phyloP scores from a whole-genome alignment of 2,113 vertebrate genomes.

The Enhydra lutris region DNA sequence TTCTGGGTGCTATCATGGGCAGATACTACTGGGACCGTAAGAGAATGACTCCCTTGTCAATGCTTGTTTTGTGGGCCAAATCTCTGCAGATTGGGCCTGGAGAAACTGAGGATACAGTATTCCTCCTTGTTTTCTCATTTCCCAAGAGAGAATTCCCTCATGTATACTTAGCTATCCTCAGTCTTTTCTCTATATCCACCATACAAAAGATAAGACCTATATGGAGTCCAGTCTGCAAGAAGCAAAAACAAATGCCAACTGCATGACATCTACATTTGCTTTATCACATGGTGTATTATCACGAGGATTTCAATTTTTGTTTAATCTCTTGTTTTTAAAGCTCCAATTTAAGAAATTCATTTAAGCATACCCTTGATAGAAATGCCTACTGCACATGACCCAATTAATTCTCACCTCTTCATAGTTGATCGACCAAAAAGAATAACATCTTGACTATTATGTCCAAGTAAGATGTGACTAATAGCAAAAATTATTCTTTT shows the following conservation, averaged over 20 bases:
- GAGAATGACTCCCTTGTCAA: background rate
- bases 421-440: background rate
- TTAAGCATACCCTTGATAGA: background rate
- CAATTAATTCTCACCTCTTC: background rate
- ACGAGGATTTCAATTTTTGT: background rate
- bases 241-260: background rate
- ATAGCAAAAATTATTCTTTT: background rate
- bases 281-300: background rate
- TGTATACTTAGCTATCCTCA: background rate
- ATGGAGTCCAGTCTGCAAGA: background rate
- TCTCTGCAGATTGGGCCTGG: background rate
- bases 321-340: background rate
- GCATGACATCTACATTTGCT: background rate
- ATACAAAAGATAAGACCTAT: background rate
- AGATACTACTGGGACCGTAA: background rate
- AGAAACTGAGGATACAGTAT: background rate
- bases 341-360: background rate
- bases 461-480: background rate
- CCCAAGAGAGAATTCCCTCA: background rate
- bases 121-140: background rate
- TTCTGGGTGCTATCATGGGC: background rate
- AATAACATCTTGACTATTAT: background rate
- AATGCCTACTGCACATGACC: background rate
- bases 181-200: background rate
- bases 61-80: background rate